Percentiles rank a stretch among this genome's conserved stretches.
Conservation (phyloP, 2,113 vertebrate species). For the Macheiramphus alcinus region DNA sequence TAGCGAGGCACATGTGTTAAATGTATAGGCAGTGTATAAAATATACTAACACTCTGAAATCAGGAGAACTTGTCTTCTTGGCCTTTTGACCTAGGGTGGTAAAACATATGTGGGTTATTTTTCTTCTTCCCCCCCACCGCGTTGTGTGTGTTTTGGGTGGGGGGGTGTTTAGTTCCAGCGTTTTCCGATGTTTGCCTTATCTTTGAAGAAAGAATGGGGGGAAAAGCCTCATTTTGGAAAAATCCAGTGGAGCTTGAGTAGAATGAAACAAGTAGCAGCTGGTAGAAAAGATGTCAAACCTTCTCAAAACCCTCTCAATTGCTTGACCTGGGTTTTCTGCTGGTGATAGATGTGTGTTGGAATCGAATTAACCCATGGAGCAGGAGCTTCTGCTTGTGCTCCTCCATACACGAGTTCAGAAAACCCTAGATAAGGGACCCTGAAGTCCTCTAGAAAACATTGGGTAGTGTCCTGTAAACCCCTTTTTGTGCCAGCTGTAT, state of each 20-base stretch:
- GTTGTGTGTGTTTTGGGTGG: neutral
- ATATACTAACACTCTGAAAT: slow-evolving; percentile 63
- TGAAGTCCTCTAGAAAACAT: neutral
- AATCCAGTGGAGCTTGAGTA: neutral
- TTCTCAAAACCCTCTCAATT: neutral
- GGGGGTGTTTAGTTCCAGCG: neutral
- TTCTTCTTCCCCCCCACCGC: neutral
- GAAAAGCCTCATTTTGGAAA: neutral
- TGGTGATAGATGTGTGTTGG: neutral
- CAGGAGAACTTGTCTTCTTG: slow-evolving; percentile 57
- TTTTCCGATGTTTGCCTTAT: slow-evolving; percentile 40
- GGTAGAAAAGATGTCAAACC: neutral
- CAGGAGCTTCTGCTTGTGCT: neutral
- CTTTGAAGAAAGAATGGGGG: neutral
- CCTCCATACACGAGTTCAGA: neutral
- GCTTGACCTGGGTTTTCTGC: neutral
- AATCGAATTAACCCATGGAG: neutral
- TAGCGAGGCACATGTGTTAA: slow-evolving; percentile 79
- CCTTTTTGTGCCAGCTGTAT: neutral
- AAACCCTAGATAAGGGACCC: neutral
- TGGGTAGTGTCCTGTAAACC: neutral
- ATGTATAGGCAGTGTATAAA: slow-evolving; percentile 60
- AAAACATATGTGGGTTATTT: slow-evolving; percentile 25
- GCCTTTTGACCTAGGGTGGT: slow-evolving; percentile 51
- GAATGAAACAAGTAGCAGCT: neutral